Conservation (phyloP, 1,140 invertebrate species). For the Drosophila bocki region DNA sequence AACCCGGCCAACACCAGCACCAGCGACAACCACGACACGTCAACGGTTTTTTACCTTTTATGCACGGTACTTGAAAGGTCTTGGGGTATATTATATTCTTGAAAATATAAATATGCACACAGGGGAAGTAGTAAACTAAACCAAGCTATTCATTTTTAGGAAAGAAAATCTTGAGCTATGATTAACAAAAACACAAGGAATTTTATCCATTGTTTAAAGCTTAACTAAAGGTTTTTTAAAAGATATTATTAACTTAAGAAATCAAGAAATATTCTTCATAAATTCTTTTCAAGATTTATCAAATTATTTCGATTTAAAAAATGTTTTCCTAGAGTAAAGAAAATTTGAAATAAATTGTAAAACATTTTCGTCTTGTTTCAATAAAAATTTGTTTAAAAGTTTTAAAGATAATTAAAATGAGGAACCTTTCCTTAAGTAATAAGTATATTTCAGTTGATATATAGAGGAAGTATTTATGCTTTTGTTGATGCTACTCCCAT, state of each 20-base stretch:
- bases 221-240: not conserved
- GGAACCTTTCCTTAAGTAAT: not conserved
- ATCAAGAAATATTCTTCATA: not conserved
- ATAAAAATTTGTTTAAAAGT: not conserved
- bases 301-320: too few relatives aligned
- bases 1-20: conserved; percentile 63
- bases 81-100: conserved; percentile 36
- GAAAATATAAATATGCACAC: conserved; percentile 6
- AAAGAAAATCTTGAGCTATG: not conserved
- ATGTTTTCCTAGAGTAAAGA: too few relatives aligned
- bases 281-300: not conserved
- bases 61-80: conserved; percentile 25
- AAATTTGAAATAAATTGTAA: too few relatives aligned
- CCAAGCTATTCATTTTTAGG: not conserved
- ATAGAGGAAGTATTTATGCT: not conserved
- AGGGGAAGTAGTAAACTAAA: conserved; percentile 3
- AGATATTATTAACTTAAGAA: not conserved
- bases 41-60: conserved; percentile 51
- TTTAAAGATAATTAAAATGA: not conserved
- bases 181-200: not conserved
- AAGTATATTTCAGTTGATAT: conserved; percentile 6
- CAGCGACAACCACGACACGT: conserved; percentile 61
- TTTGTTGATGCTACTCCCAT: conserved; percentile 2
- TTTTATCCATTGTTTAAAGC: not conserved
- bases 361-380: too few relatives aligned